phyloP scores from a whole-genome alignment of 64 coral and sea anemone genomes.

The Pocillopora damicornis region DNA sequence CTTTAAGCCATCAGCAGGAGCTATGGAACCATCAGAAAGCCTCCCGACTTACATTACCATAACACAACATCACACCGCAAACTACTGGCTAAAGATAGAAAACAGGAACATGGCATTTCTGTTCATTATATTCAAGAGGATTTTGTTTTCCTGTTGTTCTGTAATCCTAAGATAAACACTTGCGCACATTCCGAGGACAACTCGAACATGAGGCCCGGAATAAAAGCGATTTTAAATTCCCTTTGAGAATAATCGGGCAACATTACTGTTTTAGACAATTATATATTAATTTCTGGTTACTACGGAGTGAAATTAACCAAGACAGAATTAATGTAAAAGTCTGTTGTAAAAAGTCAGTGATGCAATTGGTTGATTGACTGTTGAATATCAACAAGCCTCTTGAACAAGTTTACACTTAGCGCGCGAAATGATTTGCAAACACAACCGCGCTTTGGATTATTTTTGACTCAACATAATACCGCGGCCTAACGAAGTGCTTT shows the following conservation, averaged over 20 bases:
- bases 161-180: not conserved
- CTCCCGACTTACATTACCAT: not conserved
- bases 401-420: slow-evolving; percentile 3
- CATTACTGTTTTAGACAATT: not conserved
- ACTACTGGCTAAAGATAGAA: not conserved
- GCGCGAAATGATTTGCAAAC: slow-evolving; percentile 6
- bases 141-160: not conserved
- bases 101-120: not conserved
- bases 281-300: not conserved
- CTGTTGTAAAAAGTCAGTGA: slow-evolving; percentile 7
- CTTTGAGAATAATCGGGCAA: not conserved
- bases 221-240: not conserved
- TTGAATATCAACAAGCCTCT: slow-evolving; percentile 21
- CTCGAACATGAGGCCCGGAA: not conserved
- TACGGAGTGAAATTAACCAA: not conserved
- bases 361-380: slow-evolving; percentile 16
- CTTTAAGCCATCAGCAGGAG: not conserved
- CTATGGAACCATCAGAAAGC: not conserved
- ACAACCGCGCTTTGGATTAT: not conserved
- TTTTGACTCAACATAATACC: not conserved
- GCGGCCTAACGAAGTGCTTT: not conserved
- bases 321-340: not conserved
- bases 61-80: not conserved
- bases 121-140: not conserved
- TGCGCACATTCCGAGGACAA: not conserved